Conservation (phyloP, 2,113 vertebrate species). For the Himantopus leucocephalus region DNA sequence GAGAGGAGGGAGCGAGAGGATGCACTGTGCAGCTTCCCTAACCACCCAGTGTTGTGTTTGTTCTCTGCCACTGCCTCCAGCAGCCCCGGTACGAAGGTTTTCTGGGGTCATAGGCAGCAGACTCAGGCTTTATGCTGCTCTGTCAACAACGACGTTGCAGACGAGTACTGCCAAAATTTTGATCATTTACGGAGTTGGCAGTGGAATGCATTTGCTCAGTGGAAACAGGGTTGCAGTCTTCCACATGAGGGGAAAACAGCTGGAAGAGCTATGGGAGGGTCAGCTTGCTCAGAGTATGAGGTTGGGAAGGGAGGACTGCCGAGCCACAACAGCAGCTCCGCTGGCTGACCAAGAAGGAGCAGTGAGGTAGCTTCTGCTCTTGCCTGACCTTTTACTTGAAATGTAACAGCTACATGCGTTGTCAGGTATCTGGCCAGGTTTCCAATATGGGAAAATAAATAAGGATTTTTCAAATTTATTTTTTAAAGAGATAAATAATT, state of each 20-base stretch:
- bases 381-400: background rate
- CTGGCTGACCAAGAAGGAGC: background rate
- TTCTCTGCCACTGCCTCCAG: background rate
- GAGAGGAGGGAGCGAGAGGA: background rate
- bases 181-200: background rate
- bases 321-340: background rate
- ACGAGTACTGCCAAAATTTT: background rate
- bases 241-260: background rate
- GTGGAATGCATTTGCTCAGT: background rate
- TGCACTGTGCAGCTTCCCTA: background rate
- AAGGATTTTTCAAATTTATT: background rate
- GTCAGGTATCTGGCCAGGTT: background rate
- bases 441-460: background rate
- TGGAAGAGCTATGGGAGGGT: background rate
- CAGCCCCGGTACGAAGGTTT: background rate
- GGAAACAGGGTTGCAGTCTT: background rate
- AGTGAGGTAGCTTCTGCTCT: background rate
- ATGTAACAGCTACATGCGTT: fast-evolving
- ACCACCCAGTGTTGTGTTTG: background rate
- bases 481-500: background rate
- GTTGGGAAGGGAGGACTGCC: background rate
- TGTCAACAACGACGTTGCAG: background rate
- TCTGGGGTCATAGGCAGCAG: background rate
- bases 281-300: background rate
- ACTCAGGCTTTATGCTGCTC: background rate